Base-by-base conservation (phyloP, 2,797 vertebrate genomes). In the Galago senegalensis region DNA sequence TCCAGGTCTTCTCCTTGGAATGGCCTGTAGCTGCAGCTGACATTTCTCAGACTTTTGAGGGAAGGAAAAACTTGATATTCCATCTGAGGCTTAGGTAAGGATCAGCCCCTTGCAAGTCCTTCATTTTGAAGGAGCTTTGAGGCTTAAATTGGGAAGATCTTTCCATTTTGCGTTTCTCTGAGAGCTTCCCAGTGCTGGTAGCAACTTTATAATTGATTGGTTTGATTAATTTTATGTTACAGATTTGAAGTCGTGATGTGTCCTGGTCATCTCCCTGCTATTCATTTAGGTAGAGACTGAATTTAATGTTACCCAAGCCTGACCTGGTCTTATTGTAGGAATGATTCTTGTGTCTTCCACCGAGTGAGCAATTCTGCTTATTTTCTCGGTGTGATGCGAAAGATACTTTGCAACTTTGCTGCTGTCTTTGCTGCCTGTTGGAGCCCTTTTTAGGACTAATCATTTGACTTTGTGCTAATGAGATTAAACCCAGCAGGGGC, bases 401-500 rank as follows among this genome's bases (percentile, higher is more conserved):
- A 90, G 81, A 63, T 58, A 17, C 82, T 96, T 94, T 94, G 89
- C 40, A 72, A 85, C 61, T 87, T 96, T 83, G 90, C 58, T 81
- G 67, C 34, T 75, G 16, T 89, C 93, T 96, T 84, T 95, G 37
- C 87, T 95, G 80, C 34, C 69, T 87, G 6, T 92, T 95, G 89
- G 69, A 95, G 65, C 27, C 75, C 27, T 73, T 96, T 73, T 88
- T 53, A 92, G 89, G 70, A 87, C 91, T 97, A 83, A 95, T 97
- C 83, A 97, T 97, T 96, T 97, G 95, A 96, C 96, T 97, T 96
- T 95, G 79, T 91, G 31, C 93, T 97, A 95, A 96, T 97, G 94
- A 97, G 93, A 97, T 94, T 97, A 96, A 96, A 96, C 91, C 67
- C 96, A 97, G 96, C 95, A 96, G 96, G 94, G 86, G 93, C 79